Base-by-base conservation (phyloP, 2,888 invertebrate genomes). In the Acrobeloides nanus region DNA sequence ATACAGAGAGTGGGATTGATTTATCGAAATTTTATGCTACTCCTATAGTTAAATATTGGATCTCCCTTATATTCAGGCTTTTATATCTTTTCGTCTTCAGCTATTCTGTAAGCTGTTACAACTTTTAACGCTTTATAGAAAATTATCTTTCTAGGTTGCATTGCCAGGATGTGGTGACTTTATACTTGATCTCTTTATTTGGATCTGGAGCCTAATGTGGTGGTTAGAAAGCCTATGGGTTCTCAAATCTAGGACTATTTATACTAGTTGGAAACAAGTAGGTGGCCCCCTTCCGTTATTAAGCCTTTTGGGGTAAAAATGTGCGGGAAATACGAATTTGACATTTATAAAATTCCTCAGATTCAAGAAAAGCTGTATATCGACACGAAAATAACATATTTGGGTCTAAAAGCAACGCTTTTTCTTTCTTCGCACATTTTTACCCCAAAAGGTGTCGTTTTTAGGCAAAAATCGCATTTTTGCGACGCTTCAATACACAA, bases 31-130 rank as follows among this genome's bases (percentile, higher is more conserved):
- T 77, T 48, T 76, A 76, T 72, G 65, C 66, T 24, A 75, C 76
- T 23, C 76, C 77, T 0, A 72, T 76, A 48, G 74, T 76, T 40
- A 77, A 76, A 51, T 76, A 75, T 57, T 76, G 76, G 76, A 51
- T 74, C 1, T 74, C 74, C 15, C 73, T 76, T 52, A 61, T 74
- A 15, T 69, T 68, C 46, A 54, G 69, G 3, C 42, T 68, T 8
- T 34, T 62, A n/a, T 66, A 64, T 48, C 59, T 71, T 38, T 33
- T 55, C 18, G 44, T 65, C 17, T 53, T 72, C 26, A 62, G 62
- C 2, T 62, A 59, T 46, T 55, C 66, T 33, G 66, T 68, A 26
- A 38, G 46, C 26, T 24, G 17, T 4, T 10, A 26, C 2, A 24
- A 27, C 23, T 42, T 35, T 12, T 35, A 35, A 21, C 8, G 17